Evolutionary conservation across 2,888 invertebrate species (phyloP), one percentile per base, ranked within the genome.

Genomic region (Calliphora vomitoria): DNA sequence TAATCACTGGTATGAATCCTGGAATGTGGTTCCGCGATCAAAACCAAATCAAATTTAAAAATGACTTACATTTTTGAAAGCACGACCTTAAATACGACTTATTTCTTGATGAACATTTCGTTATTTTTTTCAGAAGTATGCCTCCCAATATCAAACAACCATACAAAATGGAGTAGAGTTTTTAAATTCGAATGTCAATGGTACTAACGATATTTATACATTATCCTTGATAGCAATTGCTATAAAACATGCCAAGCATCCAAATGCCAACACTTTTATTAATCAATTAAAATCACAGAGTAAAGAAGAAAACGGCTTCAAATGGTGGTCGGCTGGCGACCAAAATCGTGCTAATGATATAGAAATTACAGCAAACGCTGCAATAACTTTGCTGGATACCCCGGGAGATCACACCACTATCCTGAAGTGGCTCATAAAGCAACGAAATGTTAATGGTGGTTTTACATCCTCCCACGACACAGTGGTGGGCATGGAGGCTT

Each of bases 321-420:
- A 96, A 90, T 97, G 97, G 96, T 98, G 98, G 98, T 95, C 96
- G 3, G 31, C 15, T 18, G 38, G 53, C 44, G 72, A 82, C 47
- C 96, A 47, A 3, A 80, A 84, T 96, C 0, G 96, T 0, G 95
- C 95, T 87, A 96, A 96, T 0, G 91, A 92, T 89, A 94, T 98
- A 6, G 97, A 97, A 93, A 97, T 97, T 90, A 98, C 98, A 0
- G 96, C 98, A 0, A 98, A 98, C 93, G 97, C 96, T 18, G 94
- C 98, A 80, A 94, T 98, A 80, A 95, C 97, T 0, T 90, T 95
- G 47, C 94, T 94, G 88, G 92, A 74, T 1, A 64, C 74, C 0
- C 53, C 79, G 1, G 87, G 88, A 15, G 89, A 89, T 35, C 89
- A 90, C 1, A 79, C 95, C 47, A 94, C 95, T 3, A 95, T 96